Evolutionary conservation across 2,888 invertebrate species (phyloP), one percentile per base, ranked within the genome.

Genomic region (Caenorhabditis sinica): DNA sequence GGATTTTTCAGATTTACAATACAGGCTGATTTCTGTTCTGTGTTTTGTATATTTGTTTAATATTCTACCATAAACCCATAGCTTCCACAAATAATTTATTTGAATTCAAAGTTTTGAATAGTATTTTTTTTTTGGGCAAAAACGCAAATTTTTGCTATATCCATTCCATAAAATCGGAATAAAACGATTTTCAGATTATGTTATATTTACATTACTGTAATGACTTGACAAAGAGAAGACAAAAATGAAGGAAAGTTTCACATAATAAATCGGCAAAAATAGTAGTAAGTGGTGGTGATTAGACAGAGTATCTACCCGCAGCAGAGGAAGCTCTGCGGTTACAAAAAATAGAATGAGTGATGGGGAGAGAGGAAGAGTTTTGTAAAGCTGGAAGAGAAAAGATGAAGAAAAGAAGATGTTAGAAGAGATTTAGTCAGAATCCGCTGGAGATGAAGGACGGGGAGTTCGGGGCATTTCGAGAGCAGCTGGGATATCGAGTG

Each of bases 381-480:
- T 45, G 63, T 79, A 79, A 79, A 72, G 79, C 71, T 79, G 79
- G 56, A 73, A 36, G 51, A 61, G 36, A 61, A 73, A 17, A n/a
- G 36, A n/a, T 49, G 30, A 8, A 43, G 4, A 58, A 17, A 25
- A 20, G 23, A 15, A 53, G 53, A 61, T n/a, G 20, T 33, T 60
- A 33, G 25, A 40, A 25, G 23, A 25, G 23, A 51, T 36, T 69
- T 60, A 76, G 30, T 71, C 40, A 53, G 56, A 58, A 17, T 75
- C 75, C 58, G 60, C 58, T 13, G 80, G 81, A 15, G 81, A 66
- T 4, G 81, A 84, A 2, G 89, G 89, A 23, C 89, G 74, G 11
- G 89, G 89, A 45, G 89, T 90, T 45, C 87, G 85, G 33, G 89
- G 89, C 89, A 90, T 90, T 83, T 89, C 87, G 20, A 90, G 75